Base-by-base conservation (phyloP, 1,140 invertebrate genomes). In the Drosophila pseudoobscura region DNA sequence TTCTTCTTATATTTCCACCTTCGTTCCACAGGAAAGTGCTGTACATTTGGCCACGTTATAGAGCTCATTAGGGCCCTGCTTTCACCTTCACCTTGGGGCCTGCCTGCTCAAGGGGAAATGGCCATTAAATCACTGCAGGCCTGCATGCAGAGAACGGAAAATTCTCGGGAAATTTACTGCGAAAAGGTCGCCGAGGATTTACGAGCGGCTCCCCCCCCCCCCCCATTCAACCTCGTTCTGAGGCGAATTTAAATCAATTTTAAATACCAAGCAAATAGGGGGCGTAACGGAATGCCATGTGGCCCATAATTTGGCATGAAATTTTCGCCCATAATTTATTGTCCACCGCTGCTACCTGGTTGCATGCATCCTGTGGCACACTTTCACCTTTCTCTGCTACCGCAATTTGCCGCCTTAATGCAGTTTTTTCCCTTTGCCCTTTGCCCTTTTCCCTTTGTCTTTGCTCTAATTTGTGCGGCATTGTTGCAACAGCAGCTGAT, bases 191-290 rank as follows among this genome's bases (percentile, higher is more conserved):
- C 26, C n/a, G 20, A 72, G 59, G 11, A 87, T 87, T 87, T 87
- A 87, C 88, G 47, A 75, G n/a, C 29, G 49, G 58, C 50, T 15
- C 15, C 15, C 15, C 15, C 15, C 15, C 15, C 63, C 78, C 78
- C n/a, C n/a, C 35, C 63, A 56, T 49, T 53, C 64, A 53, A 11
- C 39, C 41, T 58, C 51, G 39, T 47, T 49, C 73, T 66, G 85
- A 80, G 76, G 80, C 66, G 78, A 78, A 50, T 75, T 85, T 82
- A 78, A 87, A 87, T 88, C 83, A 88, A 87, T 88, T 87, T 88
- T 75, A 78, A 87, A 69, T 82, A 71, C 62, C 61, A 64, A 41
- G 59, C 57, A 76, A 85, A 65, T 72, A 7, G 51, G 74, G 60
- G 80, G 68, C 82, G 74, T 77, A 13, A 29, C 68, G 43, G 71